Evolutionary conservation across 2,797 vertebrate species (phyloP).

Genomic region (Parauchenoglanis ngamensis): DNA sequence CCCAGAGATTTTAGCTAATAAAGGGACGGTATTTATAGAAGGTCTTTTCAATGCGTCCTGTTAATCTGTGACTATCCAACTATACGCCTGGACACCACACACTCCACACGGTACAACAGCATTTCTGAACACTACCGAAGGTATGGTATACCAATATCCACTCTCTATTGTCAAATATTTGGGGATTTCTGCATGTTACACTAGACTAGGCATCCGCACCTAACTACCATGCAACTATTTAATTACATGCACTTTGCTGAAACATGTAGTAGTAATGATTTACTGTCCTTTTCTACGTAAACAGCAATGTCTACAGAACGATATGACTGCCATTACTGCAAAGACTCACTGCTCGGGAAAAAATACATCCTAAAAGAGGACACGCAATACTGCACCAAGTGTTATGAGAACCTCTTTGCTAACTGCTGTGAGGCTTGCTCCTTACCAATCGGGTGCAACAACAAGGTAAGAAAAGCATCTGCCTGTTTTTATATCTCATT

Average conservation of each 20-base stretch:
- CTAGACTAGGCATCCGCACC: neutral
- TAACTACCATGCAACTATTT: neutral
- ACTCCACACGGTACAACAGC: conserved; percentile 44
- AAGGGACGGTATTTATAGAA: conserved; percentile 81
- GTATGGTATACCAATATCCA: conserved; percentile 3
- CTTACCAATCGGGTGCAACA: conserved; percentile 83
- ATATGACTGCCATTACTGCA: conserved; percentile 90
- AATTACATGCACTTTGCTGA: neutral
- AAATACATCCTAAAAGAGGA: conserved; percentile 89
- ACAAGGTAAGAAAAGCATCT: conserved; percentile 78
- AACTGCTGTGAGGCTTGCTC: conserved; percentile 90
- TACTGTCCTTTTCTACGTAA: conserved; percentile 54
- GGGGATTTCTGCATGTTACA: neutral
- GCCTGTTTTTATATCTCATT: neutral
- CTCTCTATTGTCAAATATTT: neutral
- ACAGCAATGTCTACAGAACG: conserved; percentile 78
- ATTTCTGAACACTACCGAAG: conserved; percentile 10
- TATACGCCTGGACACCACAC: conserved; percentile 4
- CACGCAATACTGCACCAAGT: conserved; percentile 87
- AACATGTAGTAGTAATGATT: neutral
- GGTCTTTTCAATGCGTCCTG: conserved; percentile 67
- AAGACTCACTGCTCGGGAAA: conserved; percentile 87
- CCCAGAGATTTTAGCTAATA: conserved; percentile 77
- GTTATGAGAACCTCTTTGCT: conserved; percentile 88
- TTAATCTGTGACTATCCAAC: conserved; percentile 70